Conservation (phyloP, 2,888 invertebrate genomes). For the Agrilus mali region DNA sequence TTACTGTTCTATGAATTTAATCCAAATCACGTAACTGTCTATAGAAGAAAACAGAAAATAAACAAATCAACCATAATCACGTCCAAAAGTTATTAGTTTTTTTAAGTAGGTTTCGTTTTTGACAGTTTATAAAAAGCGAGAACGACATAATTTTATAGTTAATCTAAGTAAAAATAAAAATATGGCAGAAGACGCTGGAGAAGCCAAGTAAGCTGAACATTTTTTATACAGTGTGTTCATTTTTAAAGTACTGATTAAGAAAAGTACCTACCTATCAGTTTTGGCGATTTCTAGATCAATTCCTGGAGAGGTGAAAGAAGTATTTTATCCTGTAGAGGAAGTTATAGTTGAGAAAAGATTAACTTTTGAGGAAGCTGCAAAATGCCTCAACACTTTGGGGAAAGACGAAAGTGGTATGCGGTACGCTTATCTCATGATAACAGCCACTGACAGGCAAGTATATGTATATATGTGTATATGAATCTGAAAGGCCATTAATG, state of each 20-base stretch:
- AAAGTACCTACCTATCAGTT: neutral
- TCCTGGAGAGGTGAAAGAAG: slow-evolving; percentile 1
- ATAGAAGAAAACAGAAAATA: too few species aligned
- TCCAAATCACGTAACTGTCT: too few species aligned
- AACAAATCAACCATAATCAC: too few species aligned
- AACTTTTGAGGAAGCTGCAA: slow-evolving; percentile 29
- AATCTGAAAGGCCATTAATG: too few species aligned
- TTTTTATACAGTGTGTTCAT: neutral
- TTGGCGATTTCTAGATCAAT: slow-evolving; percentile 3
- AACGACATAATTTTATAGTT: too few species aligned
- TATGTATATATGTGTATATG: too few species aligned
- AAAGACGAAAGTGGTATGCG: slow-evolving; percentile 34
- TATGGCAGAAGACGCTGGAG: slow-evolving; percentile 3
- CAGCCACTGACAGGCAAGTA: slow-evolving; percentile 31
- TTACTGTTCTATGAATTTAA: too few species aligned
- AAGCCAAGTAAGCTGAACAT: slow-evolving; percentile 1
- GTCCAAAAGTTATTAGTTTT: too few species aligned
- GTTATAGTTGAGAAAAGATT: slow-evolving; percentile 22
- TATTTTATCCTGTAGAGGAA: slow-evolving; percentile 12
- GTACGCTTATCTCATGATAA: slow-evolving; percentile 46
- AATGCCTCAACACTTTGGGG: slow-evolving; percentile 28
- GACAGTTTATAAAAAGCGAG: too few species aligned
- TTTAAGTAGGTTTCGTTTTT: too few species aligned
- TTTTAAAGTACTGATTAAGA: neutral
- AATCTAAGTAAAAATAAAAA: too few species aligned